phyloP scores from a whole-genome alignment of 2,797 vertebrate genomes.

The Pipistrellus pipistrellus region DNA sequence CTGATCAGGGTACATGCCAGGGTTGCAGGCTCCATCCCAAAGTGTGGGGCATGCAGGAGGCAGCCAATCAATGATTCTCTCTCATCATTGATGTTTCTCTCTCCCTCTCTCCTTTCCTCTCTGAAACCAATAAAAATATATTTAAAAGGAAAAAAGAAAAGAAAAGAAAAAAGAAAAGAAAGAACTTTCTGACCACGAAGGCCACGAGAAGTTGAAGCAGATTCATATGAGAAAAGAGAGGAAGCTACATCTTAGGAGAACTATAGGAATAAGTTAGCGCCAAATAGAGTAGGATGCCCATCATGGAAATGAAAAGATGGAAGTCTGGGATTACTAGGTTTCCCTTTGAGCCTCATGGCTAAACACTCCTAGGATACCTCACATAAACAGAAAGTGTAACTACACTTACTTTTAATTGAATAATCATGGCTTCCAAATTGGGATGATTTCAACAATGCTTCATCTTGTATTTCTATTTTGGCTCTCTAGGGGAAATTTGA shows the following conservation, averaged over 20 bases:
- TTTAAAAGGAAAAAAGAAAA: background rate
- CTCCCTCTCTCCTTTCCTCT: too few relatives aligned
- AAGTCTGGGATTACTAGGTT: background rate
- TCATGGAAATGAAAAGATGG: background rate
- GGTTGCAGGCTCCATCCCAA: too few relatives aligned
- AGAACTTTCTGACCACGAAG: background rate
- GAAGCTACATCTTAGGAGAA: constrained; percentile 43
- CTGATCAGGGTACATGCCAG: too few relatives aligned
- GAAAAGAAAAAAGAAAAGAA: background rate
- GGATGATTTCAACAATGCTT: constrained; percentile 77
- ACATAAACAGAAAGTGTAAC: constrained; percentile 73
- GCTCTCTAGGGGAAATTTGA: constrained; percentile 76
- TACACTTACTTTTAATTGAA: constrained; percentile 83
- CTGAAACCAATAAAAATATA: too few relatives aligned
- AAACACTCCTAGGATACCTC: constrained; percentile 57
- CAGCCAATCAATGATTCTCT: too few relatives aligned
- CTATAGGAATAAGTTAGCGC: background rate
- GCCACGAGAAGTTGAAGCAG: background rate
- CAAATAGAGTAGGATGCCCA: background rate
- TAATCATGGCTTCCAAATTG: constrained; percentile 80
- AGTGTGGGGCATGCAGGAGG: too few relatives aligned
- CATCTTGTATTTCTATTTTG: constrained; percentile 82
- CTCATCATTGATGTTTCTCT: too few relatives aligned
- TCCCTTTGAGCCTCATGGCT: constrained; percentile 32
- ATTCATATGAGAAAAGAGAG: background rate